Evolutionary conservation across 2,888 invertebrate species (phyloP).

Genomic region (Habrosyne pyritoides): DNA sequence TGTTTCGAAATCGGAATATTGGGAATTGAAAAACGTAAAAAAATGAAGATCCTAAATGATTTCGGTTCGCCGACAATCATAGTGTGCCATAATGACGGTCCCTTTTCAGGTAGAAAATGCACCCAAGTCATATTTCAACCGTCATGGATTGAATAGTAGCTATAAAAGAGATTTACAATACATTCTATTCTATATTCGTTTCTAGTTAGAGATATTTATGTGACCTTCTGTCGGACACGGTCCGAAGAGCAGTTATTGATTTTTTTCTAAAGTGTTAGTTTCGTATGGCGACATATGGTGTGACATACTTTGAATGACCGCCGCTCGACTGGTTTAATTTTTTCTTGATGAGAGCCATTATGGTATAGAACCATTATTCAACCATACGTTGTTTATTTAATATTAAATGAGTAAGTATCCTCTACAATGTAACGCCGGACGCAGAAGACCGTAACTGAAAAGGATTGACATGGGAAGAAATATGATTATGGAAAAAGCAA

Average conservation of each 20-base stretch:
- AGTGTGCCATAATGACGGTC: constrained; percentile 73
- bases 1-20: constrained; percentile 63
- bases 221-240: constrained; percentile 73
- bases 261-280: constrained; percentile 64
- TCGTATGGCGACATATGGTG: constrained; percentile 67
- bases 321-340: constrained; percentile 57
- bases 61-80: constrained; percentile 79
- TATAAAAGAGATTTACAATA: constrained; percentile 81
- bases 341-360: constrained; percentile 42
- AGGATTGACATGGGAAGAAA: no score
- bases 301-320: constrained; percentile 69
- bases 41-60: constrained; percentile 69
- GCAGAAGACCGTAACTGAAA: neutral
- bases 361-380: constrained; percentile 31
- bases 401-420: neutral
- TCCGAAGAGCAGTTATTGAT: constrained; percentile 67
- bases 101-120: constrained; percentile 79
- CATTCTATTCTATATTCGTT: constrained; percentile 69
- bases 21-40: constrained; percentile 52
- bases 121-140: constrained; percentile 80
- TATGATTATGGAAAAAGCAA: neutral
- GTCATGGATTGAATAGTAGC: constrained; percentile 73
- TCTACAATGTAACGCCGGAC: neutral
- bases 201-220: constrained; percentile 73
- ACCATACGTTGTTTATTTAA: constrained; percentile 54